phyloP scores from a whole-genome alignment of 2,888 invertebrate genomes.

The Enoplolaimus lenunculus region DNA sequence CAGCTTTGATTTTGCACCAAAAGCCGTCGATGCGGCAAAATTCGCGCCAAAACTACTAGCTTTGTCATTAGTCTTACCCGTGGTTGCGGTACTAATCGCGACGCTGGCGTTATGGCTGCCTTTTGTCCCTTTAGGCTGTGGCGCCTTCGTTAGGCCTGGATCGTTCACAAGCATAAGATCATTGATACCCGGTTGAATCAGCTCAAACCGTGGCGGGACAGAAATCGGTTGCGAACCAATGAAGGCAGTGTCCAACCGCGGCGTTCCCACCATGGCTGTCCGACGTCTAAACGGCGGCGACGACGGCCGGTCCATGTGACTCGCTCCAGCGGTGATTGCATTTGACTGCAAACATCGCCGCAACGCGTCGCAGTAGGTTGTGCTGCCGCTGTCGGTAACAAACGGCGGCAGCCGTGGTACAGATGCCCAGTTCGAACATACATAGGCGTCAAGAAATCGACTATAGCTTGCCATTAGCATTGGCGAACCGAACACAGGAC shows the following conservation, averaged over 20 bases:
- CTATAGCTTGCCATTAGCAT: conserved; percentile 77
- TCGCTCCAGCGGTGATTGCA: too few species aligned
- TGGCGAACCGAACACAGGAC: conserved; percentile 80
- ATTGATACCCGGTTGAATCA: not conserved
- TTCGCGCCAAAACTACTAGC: too few species aligned
- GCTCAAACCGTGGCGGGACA: not conserved
- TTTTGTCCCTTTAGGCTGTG: not conserved
- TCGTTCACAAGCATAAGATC: not conserved
- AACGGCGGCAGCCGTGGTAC: not conserved
- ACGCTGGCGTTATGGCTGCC: not conserved
- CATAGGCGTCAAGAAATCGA: conserved; percentile 15
- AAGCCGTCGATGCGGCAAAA: too few species aligned
- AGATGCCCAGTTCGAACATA: conserved; percentile 3
- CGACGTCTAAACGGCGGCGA: not conserved
- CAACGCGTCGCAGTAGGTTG: not conserved
- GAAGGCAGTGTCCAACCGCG: too few species aligned
- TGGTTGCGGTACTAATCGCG: not conserved
- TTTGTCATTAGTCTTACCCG: too few species aligned
- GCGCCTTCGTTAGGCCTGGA: not conserved
- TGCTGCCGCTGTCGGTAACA: not conserved
- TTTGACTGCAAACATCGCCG: not conserved
- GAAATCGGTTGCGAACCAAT: not conserved
- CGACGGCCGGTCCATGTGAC: not conserved
- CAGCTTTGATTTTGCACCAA: too few species aligned
- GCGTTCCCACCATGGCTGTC: too few species aligned